Conservation (phyloP, 2,888 invertebrate species). For the Platycnemis pennipes region DNA sequence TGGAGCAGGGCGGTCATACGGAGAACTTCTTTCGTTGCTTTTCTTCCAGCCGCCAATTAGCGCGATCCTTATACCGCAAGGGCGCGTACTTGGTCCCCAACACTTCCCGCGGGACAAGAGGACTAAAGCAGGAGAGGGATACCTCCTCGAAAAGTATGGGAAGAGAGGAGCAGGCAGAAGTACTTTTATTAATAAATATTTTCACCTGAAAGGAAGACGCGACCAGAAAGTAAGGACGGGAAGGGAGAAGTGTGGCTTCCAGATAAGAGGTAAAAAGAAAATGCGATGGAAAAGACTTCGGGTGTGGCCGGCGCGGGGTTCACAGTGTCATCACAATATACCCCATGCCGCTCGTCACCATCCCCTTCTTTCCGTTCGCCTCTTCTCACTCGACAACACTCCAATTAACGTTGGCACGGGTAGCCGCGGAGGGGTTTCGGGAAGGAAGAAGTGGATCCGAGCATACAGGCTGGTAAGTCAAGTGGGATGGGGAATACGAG, state of each 20-base stretch:
- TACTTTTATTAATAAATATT: slow-evolving; percentile 45
- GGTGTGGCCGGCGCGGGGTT: not conserved
- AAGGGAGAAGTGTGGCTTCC: not conserved
- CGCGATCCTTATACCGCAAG: slow-evolving; percentile 46
- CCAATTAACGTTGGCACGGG: slow-evolving; percentile 47
- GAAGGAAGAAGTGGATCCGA: slow-evolving; percentile 14
- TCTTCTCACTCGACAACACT: slow-evolving; percentile 59
- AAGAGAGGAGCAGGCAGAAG: not conserved
- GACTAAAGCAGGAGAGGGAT: not conserved
- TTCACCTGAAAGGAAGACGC: slow-evolving; percentile 10
- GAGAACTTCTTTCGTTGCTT: slow-evolving; percentile 59
- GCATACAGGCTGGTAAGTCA: slow-evolving; percentile 14
- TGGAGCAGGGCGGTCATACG: slow-evolving; percentile 28
- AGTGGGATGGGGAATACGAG: not conserved
- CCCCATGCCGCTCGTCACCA: not conserved
- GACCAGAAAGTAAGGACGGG: not conserved
- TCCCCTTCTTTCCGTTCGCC: slow-evolving; percentile 18
- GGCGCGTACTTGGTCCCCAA: slow-evolving; percentile 41
- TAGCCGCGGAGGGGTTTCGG: slow-evolving; percentile 27
- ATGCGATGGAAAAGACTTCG: not conserved
- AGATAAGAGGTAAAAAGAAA: slow-evolving; percentile 8
- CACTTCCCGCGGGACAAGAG: slow-evolving; percentile 43
- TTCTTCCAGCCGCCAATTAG: slow-evolving; percentile 65
- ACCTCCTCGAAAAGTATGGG: slow-evolving; percentile 7
- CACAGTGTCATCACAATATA: not conserved